phyloP scores from a whole-genome alignment of 2,888 invertebrate genomes.

The Dryadula phaetusa region DNA sequence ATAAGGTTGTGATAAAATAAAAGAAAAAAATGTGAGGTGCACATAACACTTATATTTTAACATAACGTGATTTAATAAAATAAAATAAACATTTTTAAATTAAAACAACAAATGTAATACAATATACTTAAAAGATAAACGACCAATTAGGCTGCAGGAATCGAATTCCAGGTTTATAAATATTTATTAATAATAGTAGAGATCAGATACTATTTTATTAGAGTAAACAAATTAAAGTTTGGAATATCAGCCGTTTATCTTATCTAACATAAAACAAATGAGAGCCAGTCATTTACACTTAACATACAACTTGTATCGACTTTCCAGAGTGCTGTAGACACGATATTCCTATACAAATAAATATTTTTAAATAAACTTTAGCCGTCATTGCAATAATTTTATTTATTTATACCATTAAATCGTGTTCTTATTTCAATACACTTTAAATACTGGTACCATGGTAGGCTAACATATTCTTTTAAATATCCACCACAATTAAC shows the following conservation, averaged over 20 bases:
- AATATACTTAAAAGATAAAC: constrained; percentile 57
- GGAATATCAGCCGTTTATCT: constrained; percentile 33
- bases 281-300: constrained; percentile 66
- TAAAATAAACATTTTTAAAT: constrained; percentile 83
- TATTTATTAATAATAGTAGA: constrained; percentile 20
- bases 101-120: constrained; percentile 80
- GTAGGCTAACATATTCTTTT: background rate
- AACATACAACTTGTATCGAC: constrained; percentile 44
- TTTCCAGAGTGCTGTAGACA: constrained; percentile 32
- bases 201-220: constrained; percentile 25
- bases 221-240: constrained; percentile 7
- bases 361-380: constrained; percentile 8
- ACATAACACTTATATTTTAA: constrained; percentile 83
- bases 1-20: constrained; percentile 28
- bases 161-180: constrained; percentile 15
- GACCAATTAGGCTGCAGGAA: constrained; percentile 40
- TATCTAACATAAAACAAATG: constrained; percentile 48
- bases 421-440: background rate
- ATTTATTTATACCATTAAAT: background rate
- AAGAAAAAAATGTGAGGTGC: constrained; percentile 56
- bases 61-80: constrained; percentile 75
- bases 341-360: constrained; percentile 27
- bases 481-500: background rate
- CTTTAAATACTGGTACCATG: background rate
- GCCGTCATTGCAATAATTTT: background rate